Evolutionary conservation across 2,113 vertebrate genomes (phyloP), one percentile per base, ranked within the genome.

Genomic region (Dryoscopus gambensis): DNA sequence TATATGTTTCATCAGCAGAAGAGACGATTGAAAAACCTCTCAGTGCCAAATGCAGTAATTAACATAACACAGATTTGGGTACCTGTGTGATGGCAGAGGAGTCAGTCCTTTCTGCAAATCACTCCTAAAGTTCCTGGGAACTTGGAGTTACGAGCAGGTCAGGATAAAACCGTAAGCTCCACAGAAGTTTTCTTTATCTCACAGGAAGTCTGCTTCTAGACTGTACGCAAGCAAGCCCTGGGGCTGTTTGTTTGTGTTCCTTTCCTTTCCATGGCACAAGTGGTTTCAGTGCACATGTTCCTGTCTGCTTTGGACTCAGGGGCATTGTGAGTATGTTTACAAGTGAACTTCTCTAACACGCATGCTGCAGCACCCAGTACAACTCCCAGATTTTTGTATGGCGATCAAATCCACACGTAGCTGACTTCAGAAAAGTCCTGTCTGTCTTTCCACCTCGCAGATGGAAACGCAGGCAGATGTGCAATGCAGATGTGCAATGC

Each of bases 171-270:
- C 0, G 0, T 68, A 24, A 81, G 47, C 39, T 70, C 28, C 22
- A 3, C 82, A 63, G 64, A 25, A 83, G 75, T 80, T 94, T 84
- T 25, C 64, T 63, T 90, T 93, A 73, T 80, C 47, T 2, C 67
- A 50, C 74, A 91, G 91, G 89, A 96, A 95, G 42, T 56, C 81
- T 95, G 71, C 18, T 63, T 78, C 86, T 39, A 76, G 86, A 39
- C 39, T 3, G 6, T 57, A 76, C 0, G 42, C 62, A 76, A 96
- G 57, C 65, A 93, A 90, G 42, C 23, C 69, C 84, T 6, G 31
- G 57, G 70, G 50, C 50, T 86, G 7, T 82, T 90, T 93, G 84
- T 42, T 90, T 94, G 59, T 28, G 14, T 80, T 92, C 40, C 39
- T 59, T 87, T 85, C 70, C 62, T 95, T 77, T 62, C 65, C 85